phyloP scores from a whole-genome alignment of 2,888 invertebrate species.

The Proisotoma minuta region DNA sequence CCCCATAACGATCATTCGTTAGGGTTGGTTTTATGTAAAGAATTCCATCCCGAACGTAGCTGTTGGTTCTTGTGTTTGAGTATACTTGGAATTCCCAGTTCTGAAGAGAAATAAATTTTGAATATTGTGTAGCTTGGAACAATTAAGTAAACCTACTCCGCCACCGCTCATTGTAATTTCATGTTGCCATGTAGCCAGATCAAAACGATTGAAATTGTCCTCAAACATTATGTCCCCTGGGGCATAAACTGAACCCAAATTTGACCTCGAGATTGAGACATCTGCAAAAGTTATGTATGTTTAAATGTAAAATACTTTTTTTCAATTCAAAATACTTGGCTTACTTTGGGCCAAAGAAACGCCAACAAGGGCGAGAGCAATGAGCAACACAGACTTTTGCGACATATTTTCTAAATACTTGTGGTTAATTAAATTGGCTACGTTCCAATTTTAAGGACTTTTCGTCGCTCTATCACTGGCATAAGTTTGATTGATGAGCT shows the following conservation, averaged over 20 bases:
- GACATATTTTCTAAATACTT: no score
- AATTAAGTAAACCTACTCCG: conserved; percentile 56
- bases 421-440: no score
- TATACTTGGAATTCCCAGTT: conserved; percentile 71
- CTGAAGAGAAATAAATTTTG: conserved; percentile 51
- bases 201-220: conserved; percentile 60
- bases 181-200: conserved; percentile 62
- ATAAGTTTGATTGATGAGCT: no score
- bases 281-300: conserved; percentile 20
- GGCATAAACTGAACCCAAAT: conserved; percentile 52
- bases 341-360: no score
- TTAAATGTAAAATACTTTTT: background rate
- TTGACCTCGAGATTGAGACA: conserved; percentile 47
- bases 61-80: conserved; percentile 63
- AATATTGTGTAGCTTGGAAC: background rate
- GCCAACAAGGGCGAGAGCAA: no score
- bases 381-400: no score
- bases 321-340: no score
- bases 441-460: no score
- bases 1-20: conserved; percentile 49
- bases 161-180: conserved; percentile 62
- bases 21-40: conserved; percentile 62
- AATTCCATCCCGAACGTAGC: conserved; percentile 58
- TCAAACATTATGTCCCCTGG: conserved; percentile 60
- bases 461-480: no score